Evolutionary conservation across 2,888 invertebrate species (phyloP), one percentile per base, ranked within the genome.

Genomic region (Xestia rhomboidea): DNA sequence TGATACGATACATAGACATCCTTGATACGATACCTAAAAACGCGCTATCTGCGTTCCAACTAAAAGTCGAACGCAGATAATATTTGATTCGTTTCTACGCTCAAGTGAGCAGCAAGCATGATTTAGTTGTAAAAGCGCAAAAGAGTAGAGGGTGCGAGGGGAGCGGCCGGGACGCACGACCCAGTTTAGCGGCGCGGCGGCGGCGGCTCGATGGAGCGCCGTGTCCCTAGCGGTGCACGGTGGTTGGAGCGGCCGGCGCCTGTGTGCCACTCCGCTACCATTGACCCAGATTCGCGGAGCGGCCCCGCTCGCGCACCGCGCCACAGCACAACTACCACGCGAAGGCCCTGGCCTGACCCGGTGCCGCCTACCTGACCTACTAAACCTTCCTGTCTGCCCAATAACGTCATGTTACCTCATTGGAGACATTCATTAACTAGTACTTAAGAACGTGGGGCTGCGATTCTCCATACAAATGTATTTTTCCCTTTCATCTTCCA

Each of bases 291-390:
- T 92, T 70, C 68, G 60, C 70, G 27, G 44, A 63, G 71, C 86
- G 81, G 83, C 88, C 81, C 88, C 89, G 90, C 88, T 88, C 89
- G 88, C 90, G 90, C 90, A 85, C 89, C 87, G 80, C 88, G 80
- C 82, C 87, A 68, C 71, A 81, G 86, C 88, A 89, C 90, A 88
- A 85, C 85, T 87, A 88, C 86, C 89, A 86, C 89, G 87, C 85
- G 85, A 85, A 89, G 90, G 90, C 90, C 88, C 87, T 88, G 89
- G 85, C 88, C 87, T 90, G 91, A 91, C 90, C 92, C 88, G 89
- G 79, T 79, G 86, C 87, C 88, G 89, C 88, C 89, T 86, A 87
- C 85, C 89, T 91, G 92, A 93, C 93, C 93, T 92, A 93, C 92
- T 92, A 91, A 91, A 89, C 89, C 87, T 84, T 86, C 87, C 88